phyloP scores from a whole-genome alignment of 1,140 invertebrate genomes.

The Panagrolaimus sp. region DNA sequence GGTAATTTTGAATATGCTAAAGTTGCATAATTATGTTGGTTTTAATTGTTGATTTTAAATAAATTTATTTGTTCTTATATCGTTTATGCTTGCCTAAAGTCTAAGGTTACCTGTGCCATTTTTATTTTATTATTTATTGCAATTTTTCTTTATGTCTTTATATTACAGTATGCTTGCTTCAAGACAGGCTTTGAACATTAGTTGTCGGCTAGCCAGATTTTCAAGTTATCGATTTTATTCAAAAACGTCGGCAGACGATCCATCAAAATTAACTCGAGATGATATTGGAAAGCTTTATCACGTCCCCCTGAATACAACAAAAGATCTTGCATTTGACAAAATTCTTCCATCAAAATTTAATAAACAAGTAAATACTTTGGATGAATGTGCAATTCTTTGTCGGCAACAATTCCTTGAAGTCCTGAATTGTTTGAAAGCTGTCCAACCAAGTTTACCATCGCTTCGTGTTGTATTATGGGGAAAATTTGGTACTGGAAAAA shows the following conservation, averaged over 20 bases:
- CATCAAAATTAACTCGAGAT: constrained; percentile 23
- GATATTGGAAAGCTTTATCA: constrained; percentile 47
- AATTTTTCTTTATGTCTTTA: too few species aligned
- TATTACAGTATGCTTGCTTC: too few species aligned
- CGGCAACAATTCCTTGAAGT: constrained; percentile 45
- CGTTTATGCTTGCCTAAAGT: too few species aligned
- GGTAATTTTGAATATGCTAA: constrained; percentile 50
- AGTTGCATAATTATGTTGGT: constrained; percentile 22
- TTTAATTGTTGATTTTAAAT: constrained; percentile 22
- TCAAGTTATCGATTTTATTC: neutral
- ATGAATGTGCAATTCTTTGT: constrained; percentile 49
- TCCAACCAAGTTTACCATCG: constrained; percentile 29
- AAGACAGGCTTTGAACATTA: too few species aligned
- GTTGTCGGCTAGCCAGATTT: too few species aligned
- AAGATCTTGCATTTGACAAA: constrained; percentile 28
- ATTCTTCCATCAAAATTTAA: constrained; percentile 33
- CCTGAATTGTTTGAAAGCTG: constrained; percentile 39
- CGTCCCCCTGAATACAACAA: constrained; percentile 17
- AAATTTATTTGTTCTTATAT: neutral
- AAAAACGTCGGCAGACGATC: constrained; percentile 21
- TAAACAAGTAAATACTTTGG: constrained; percentile 51
- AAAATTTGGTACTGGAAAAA: constrained; percentile 54
- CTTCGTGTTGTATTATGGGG: constrained; percentile 55
- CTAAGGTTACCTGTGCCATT: too few species aligned
- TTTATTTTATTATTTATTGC: too few species aligned